phyloP scores from a whole-genome alignment of 2,797 vertebrate genomes.

The Sphenopsis melanotis region DNA sequence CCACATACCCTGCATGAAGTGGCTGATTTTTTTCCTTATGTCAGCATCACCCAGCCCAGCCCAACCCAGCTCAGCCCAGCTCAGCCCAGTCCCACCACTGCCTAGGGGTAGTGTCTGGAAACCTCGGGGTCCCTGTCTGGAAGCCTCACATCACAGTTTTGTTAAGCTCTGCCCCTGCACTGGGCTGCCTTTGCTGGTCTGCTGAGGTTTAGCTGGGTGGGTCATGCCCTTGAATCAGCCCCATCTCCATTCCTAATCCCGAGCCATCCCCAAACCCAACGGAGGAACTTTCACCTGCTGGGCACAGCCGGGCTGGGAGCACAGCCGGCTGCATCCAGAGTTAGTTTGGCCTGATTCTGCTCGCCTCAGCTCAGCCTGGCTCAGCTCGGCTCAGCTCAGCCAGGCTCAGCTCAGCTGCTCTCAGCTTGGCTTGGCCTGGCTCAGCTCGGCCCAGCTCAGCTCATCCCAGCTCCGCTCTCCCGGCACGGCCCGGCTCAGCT shows the following conservation, averaged over 20 bases:
- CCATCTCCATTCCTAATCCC: neutral
- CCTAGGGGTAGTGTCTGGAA: neutral
- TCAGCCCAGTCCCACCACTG: neutral
- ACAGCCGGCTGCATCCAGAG: neutral
- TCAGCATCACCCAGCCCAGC: too few relatives aligned
- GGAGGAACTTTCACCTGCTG: neutral
- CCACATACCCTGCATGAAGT: neutral
- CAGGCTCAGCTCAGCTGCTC: rapidly evolving
- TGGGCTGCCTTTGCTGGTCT: neutral
- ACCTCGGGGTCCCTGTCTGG: neutral
- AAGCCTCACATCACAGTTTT: neutral
- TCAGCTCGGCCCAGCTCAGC: rapidly evolving
- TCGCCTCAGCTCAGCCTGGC: too few relatives aligned
- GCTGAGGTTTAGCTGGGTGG: neutral
- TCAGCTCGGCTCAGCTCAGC: too few relatives aligned
- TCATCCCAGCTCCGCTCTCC: too few relatives aligned
- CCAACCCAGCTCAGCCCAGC: neutral
- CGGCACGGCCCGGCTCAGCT: rapidly evolving
- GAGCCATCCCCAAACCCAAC: neutral
- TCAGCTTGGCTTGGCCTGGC: too few relatives aligned
- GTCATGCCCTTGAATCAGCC: neutral
- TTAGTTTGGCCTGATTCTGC: neutral
- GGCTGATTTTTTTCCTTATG: neutral
- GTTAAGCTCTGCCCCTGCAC: neutral
- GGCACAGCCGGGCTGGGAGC: neutral